phyloP scores from a whole-genome alignment of 2,113 vertebrate species.

The Cyrtonyx montezumae region DNA sequence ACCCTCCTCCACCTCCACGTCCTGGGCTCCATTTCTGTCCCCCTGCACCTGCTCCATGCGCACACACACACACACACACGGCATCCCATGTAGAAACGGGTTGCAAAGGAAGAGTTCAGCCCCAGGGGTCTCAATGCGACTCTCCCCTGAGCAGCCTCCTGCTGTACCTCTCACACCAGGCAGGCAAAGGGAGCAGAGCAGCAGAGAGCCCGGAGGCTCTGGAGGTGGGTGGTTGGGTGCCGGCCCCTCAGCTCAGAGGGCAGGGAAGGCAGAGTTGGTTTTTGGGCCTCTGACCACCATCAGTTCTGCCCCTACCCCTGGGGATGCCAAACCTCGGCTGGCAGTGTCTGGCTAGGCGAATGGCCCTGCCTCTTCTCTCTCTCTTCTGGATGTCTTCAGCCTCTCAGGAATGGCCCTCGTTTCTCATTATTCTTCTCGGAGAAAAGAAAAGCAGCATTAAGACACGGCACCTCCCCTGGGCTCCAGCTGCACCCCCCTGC shows the following conservation, averaged over 20 bases:
- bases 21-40: slow-evolving; percentile 48
- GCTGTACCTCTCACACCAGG: neutral
- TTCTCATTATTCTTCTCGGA: slow-evolving; percentile 88
- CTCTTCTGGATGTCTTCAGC: neutral
- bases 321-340: slow-evolving; percentile 66
- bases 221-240: neutral
- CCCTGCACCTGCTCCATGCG: slow-evolving; percentile 43
- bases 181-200: neutral
- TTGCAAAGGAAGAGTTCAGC: slow-evolving; percentile 26
- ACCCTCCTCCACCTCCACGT: slow-evolving; percentile 59
- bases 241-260: neutral
- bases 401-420: slow-evolving; percentile 94
- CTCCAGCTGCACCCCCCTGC: neutral
- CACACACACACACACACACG: neutral
- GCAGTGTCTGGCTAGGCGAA: slow-evolving; percentile 33
- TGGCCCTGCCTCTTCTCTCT: slow-evolving; percentile 31
- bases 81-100: neutral
- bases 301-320: slow-evolving; percentile 45
- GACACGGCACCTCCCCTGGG: neutral
- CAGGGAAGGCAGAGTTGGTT: slow-evolving; percentile 9
- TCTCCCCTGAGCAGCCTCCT: neutral
- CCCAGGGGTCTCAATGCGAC: neutral
- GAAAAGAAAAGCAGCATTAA: slow-evolving; percentile 25
- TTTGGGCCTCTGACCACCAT: slow-evolving; percentile 24
- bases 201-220: slow-evolving; percentile 30